These are phyloP conservation scores for Trilocha varians DNA, from an alignment of 2,888 invertebrate genomes.

Conservation along the genomic window DNA sequence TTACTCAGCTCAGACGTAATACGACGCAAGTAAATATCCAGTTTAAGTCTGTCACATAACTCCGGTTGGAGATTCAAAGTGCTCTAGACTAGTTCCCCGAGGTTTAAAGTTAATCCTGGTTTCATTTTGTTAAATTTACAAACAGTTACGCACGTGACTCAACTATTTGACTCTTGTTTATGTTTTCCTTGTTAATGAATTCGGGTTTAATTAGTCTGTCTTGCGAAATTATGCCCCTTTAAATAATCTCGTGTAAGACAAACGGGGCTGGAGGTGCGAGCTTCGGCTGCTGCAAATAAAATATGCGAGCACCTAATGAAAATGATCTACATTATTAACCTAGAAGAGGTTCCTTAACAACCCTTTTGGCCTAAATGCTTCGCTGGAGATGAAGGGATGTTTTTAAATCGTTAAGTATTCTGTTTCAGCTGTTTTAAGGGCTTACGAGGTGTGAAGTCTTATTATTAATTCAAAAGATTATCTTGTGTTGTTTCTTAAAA, in stretches of 20 bases:
- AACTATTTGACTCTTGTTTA: slow-evolving; percentile 35
- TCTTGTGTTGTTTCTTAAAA: too few relatives aligned
- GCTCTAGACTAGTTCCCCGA: neutral
- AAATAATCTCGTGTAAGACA: slow-evolving; percentile 43
- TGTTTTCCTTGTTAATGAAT: slow-evolving; percentile 47
- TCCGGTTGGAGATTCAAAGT: too few relatives aligned
- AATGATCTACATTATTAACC: slow-evolving; percentile 36
- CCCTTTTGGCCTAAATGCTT: slow-evolving; percentile 19
- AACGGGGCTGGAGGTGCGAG: slow-evolving; percentile 27
- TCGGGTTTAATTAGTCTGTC: slow-evolving; percentile 46
- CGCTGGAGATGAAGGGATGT: slow-evolving; percentile 14
- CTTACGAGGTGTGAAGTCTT: neutral
- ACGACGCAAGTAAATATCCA: too few relatives aligned
- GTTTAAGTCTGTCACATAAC: too few relatives aligned
- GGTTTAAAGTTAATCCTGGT: neutral
- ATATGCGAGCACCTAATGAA: slow-evolving; percentile 43
- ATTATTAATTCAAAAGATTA: neutral
- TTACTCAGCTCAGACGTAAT: too few relatives aligned
- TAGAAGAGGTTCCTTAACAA: slow-evolving; percentile 20
- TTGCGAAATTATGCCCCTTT: slow-evolving; percentile 42
- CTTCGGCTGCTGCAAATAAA: slow-evolving; percentile 38
- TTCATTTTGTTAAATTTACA: neutral
- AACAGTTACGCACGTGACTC: slow-evolving; percentile 11
- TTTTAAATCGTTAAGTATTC: slow-evolving; percentile 1
- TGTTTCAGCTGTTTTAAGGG: slow-evolving; percentile 4